These are phyloP conservation scores for Asobara japonica DNA, from an alignment of 1,140 invertebrate species.

Conservation along the genomic window DNA sequence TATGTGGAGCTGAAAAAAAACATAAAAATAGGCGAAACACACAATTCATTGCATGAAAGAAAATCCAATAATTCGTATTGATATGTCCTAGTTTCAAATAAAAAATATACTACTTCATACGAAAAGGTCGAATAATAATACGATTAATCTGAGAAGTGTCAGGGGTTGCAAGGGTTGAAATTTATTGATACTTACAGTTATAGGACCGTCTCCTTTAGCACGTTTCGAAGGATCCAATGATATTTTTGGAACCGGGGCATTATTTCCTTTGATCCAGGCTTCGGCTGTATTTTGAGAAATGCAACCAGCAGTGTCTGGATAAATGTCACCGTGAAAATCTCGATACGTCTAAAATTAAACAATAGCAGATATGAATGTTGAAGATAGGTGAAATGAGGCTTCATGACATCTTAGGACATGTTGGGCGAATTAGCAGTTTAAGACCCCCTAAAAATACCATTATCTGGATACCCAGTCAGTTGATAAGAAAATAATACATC, in stretches of 20 bases:
- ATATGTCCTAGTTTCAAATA: background rate
- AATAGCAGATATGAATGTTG: background rate
- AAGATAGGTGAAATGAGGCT: too few relatives aligned
- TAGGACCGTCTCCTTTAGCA: constrained; percentile 69
- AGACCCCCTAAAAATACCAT: too few relatives aligned
- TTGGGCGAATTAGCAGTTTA: too few relatives aligned
- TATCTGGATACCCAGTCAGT: too few relatives aligned
- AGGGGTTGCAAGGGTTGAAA: background rate
- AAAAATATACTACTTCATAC: background rate
- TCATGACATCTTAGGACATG: too few relatives aligned
- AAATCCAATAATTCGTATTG: background rate
- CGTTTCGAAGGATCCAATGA: constrained; percentile 80
- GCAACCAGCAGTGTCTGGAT: constrained; percentile 85
- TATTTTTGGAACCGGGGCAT: constrained; percentile 79
- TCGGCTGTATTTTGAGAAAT: constrained; percentile 79
- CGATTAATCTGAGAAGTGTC: constrained; percentile 8
- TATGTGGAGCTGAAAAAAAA: background rate
- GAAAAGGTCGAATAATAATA: background rate
- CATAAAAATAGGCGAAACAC: background rate
- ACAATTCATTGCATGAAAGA: background rate
- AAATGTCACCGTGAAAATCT: constrained; percentile 93
- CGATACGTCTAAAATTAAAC: constrained; percentile 79
- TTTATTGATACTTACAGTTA: constrained; percentile 67
- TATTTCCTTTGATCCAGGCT: constrained; percentile 81
- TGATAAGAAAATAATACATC: too few relatives aligned